These are phyloP conservation scores for Leucopsar rothschildi DNA, from an alignment of 2,113 vertebrate species.

Conservation along the genomic window DNA sequence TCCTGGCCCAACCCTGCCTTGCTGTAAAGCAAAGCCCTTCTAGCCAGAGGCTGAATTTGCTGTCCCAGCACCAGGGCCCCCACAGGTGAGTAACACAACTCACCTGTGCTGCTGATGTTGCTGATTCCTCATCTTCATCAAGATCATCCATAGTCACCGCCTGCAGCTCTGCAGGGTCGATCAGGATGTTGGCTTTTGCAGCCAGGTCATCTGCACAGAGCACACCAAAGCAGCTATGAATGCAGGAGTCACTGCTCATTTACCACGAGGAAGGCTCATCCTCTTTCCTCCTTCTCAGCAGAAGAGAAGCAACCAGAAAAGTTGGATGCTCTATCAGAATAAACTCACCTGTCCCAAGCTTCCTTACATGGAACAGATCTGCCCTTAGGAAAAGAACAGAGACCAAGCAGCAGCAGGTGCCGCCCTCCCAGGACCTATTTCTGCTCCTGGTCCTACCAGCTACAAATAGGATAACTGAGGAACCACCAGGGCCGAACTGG, in stretches of 20 bases:
- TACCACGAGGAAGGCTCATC: background rate
- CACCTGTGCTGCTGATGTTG: slow-evolving; percentile 84
- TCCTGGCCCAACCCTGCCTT: background rate
- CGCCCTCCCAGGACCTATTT: background rate
- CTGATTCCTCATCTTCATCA: slow-evolving; percentile 89
- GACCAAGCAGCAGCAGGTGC: background rate
- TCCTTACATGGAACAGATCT: background rate
- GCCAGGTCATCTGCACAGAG: slow-evolving; percentile 87
- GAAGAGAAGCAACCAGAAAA: background rate
- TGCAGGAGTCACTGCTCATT: background rate
- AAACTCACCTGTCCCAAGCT: background rate
- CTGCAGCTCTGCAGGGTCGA: slow-evolving; percentile 92
- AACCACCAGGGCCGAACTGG: background rate
- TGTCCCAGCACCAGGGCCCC: background rate
- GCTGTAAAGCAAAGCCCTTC: background rate
- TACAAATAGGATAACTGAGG: background rate
- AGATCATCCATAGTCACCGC: slow-evolving; percentile 93
- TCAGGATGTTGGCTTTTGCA: slow-evolving; percentile 91
- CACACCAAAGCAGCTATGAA: slow-evolving; percentile 9
- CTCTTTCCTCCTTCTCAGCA: background rate
- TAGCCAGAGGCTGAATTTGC: background rate
- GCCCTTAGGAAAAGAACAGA: background rate
- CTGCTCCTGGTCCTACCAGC: background rate
- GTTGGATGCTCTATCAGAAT: background rate
- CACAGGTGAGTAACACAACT: background rate